These are phyloP conservation scores for Thermophis baileyi DNA, from an alignment of 2,113 vertebrate genomes.

Conservation along the genomic window DNA sequence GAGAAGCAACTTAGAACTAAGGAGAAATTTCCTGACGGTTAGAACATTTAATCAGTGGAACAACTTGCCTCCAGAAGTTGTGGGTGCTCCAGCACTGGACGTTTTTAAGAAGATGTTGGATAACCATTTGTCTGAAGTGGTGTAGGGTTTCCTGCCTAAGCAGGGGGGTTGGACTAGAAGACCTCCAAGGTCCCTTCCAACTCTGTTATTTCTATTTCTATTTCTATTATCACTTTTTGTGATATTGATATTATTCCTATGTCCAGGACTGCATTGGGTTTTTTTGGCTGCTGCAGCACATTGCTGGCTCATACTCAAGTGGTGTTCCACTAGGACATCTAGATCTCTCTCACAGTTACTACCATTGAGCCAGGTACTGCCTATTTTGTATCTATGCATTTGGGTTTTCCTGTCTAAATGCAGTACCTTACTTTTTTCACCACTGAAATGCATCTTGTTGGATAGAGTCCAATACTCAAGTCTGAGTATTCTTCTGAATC, in stretches of 20 bases:
- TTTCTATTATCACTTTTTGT: neutral
- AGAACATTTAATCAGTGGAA: too few relatives aligned
- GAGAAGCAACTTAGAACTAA: too few relatives aligned
- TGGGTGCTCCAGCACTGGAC: too few relatives aligned
- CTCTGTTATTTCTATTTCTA: too few relatives aligned
- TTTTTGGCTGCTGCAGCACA: neutral
- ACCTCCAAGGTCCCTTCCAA: too few relatives aligned
- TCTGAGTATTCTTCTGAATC: neutral
- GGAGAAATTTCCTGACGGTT: too few relatives aligned
- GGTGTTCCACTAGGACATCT: neutral
- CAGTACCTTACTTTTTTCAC: neutral
- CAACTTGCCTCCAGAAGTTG: too few relatives aligned
- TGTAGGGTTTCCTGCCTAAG: too few relatives aligned
- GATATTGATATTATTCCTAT: neutral
- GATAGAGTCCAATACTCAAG: neutral
- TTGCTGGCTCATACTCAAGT: neutral
- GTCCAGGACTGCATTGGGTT: neutral
- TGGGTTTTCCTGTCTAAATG: neutral
- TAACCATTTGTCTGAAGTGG: too few relatives aligned
- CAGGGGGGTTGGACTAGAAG: too few relatives aligned
- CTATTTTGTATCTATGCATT: neutral
- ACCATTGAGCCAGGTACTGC: neutral
- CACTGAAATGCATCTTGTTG: neutral
- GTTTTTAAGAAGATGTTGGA: too few relatives aligned
- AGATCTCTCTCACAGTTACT: neutral